Base-by-base conservation (phyloP, 1,140 invertebrate genomes). In the Wasmannia auropunctata region DNA sequence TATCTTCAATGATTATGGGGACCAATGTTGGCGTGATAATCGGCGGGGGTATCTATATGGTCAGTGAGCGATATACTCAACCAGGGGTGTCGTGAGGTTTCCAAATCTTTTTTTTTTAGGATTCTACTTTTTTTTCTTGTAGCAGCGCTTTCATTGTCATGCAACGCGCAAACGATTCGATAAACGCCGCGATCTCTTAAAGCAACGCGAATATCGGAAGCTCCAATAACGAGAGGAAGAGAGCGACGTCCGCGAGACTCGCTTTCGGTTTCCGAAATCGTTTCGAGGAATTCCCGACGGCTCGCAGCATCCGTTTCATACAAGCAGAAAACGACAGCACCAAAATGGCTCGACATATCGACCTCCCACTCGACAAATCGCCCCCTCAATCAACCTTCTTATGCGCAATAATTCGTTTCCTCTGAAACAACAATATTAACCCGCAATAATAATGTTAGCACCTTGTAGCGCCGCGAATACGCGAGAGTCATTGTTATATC, bases 401-500 rank as follows among this genome's bases (percentile, higher is more conserved):
- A 25, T 60, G 62, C 51, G 81, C 85, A 86, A 81, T 86, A 86
- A 79, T 51, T 85, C 80, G 86, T 87, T 87, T 87, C 70, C 60
- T 87, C 63, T n/a, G 80, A 49, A 85, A 84, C 80, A 63, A 87
- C 87, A 89, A 86, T 87, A 79, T 85, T 86, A 87, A 86, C 37
- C 84, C 56, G 86, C 86, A 87, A 87, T 87, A 87, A 87, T 69
- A 70, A 74, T 83, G 80, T 86, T 86, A 86, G 84, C 86, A 87
- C 86, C 77, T n/a, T 70, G 86, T 87, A 87, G 51, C 40, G 56
- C 34, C 77, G 65, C 70, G 76, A 51, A 70, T 10, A 40, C 62
- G 77, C 40, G 43, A 46, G 74, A 54, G 56, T 90, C 86, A 91
- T 91, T 92, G 91, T 92, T 92, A 92, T 92, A 88, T 87, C 88